Evolutionary conservation across 2,797 vertebrate species (phyloP).

Genomic region (Tangara arthus): DNA sequence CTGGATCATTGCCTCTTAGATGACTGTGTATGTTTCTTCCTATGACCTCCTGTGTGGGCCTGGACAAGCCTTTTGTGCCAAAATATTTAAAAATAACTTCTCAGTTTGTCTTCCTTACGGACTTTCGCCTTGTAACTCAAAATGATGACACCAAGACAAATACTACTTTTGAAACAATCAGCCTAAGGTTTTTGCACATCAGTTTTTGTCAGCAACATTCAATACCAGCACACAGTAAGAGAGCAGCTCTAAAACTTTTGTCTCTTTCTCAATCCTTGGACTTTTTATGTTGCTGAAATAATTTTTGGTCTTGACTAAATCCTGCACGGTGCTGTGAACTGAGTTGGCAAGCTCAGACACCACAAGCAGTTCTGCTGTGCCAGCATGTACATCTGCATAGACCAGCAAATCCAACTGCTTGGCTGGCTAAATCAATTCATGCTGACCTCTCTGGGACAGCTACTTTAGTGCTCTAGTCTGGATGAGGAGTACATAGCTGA

Average conservation of each 20-base stretch:
- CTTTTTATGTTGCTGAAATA: not conserved
- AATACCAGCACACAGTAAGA: not conserved
- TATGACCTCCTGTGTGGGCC: not conserved
- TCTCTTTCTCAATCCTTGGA: not conserved
- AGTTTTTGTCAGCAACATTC: not conserved
- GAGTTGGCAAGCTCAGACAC: not conserved
- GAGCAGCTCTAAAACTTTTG: not conserved
- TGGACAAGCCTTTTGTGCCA: not conserved
- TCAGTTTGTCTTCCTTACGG: not conserved
- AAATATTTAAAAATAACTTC: not conserved
- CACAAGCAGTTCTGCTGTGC: not conserved
- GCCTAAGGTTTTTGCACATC: not conserved
- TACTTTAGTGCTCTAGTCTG: not conserved
- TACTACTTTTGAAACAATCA: not conserved
- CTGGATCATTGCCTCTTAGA: not conserved
- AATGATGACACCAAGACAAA: not conserved
- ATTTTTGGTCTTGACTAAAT: not conserved
- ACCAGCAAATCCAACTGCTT: not conserved
- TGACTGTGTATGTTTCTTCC: not conserved
- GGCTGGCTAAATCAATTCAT: not conserved
- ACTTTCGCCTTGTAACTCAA: not conserved
- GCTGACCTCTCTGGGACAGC: not conserved
- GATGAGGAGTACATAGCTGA: not conserved
- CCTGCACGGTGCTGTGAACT: not conserved
- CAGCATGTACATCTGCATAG: not conserved